These are phyloP conservation scores for Hyalella azteca DNA, from an alignment of 2,888 invertebrate species.

Conservation along the genomic window DNA sequence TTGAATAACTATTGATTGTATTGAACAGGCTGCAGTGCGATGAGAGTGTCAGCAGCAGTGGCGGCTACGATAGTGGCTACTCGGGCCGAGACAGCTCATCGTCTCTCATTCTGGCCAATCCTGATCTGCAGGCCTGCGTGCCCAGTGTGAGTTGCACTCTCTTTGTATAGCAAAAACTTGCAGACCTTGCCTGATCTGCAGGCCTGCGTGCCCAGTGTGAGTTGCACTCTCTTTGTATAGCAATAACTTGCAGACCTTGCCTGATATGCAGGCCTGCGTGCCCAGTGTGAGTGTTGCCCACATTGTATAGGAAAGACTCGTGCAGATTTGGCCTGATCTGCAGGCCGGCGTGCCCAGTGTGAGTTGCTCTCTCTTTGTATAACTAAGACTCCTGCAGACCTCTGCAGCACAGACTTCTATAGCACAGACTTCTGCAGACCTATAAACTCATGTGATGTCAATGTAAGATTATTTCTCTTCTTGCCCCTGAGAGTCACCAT, in stretches of 20 bases:
- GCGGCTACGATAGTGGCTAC: conserved; percentile 75
- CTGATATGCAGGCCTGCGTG: conserved; percentile 68
- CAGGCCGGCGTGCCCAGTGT: conserved; percentile 63
- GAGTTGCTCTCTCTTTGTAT: not conserved
- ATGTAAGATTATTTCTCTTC: no score
- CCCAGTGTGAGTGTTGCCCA: conserved; percentile 55
- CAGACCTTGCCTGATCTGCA: conserved; percentile 71
- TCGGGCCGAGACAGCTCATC: conserved; percentile 73
- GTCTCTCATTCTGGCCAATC: conserved; percentile 69
- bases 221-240: no score
- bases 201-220: conserved; percentile 62
- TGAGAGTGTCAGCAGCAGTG: conserved; percentile 64
- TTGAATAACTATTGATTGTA: no score
- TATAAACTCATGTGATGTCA: no score
- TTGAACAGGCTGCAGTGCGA: conserved; percentile 66
- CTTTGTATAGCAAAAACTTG: no score
- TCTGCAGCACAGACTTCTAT: no score
- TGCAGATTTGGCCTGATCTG: conserved; percentile 71
- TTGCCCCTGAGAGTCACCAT: no score
- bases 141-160: conserved; percentile 55
- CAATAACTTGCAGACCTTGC: conserved; percentile 68
- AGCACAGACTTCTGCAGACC: no score
- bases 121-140: conserved; percentile 68
- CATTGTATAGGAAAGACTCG: no score
- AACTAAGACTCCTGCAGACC: conserved; percentile 64